Percentiles rank a stretch among this genome's conserved stretches.
Evolutionary conservation across 2,797 vertebrate genomes (phyloP).

Genomic region (Galago senegalensis): DNA sequence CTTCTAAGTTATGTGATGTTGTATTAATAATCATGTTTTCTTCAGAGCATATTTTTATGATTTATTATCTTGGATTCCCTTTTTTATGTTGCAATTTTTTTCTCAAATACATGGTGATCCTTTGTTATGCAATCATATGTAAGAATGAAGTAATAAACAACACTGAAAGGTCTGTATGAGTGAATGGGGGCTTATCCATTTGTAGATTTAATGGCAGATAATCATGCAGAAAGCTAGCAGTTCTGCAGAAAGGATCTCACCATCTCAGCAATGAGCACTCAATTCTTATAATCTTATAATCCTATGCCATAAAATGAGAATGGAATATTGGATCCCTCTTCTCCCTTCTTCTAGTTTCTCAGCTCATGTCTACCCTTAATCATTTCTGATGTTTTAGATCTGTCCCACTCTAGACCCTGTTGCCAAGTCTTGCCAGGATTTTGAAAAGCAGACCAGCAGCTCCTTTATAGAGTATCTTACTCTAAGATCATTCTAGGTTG

Average conservation of each 20-base stretch:
- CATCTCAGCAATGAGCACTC: neutral
- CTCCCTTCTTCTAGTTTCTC: neutral
- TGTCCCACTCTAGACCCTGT: too few species aligned
- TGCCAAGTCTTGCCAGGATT: neutral
- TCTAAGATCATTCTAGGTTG: neutral
- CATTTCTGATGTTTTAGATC: neutral
- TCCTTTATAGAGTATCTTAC: neutral
- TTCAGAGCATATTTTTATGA: neutral
- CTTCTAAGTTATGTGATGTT: neutral
- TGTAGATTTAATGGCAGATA: neutral
- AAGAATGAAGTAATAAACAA: neutral
- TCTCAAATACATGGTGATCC: neutral
- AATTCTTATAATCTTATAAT: neutral
- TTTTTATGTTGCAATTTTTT: neutral
- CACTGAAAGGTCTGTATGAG: neutral
- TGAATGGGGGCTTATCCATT: neutral
- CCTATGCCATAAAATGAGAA: neutral
- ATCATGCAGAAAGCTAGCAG: neutral
- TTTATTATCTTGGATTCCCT: neutral
- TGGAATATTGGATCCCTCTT: neutral
- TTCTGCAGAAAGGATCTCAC: neutral
- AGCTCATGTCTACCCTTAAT: neutral
- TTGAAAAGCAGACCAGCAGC: neutral
- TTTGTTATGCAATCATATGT: neutral
- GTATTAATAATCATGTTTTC: neutral